Base-by-base conservation (phyloP, 1,140 invertebrate species). In the Ectropis grisescens region DNA sequence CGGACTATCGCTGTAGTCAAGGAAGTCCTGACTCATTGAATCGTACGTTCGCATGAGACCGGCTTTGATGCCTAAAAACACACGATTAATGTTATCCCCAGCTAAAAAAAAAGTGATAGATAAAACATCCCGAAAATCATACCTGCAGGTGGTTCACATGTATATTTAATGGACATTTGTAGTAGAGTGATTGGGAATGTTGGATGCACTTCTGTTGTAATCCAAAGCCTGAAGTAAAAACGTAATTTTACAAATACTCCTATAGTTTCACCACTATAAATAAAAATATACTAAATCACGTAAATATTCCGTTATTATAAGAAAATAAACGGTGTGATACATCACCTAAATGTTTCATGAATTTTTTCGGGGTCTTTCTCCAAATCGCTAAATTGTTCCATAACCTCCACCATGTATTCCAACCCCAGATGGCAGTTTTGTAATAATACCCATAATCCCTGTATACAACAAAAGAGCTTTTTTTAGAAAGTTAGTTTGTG, bases 391-490 rank as follows among this genome's bases (percentile, higher is more conserved):
- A 91, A 74, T 4, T 85, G 85, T 28, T 90, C 82, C 48, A 91
- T 86, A n/a, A 96, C 69, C 82, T 97, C 95, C 19, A 87, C 80
- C 90, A 96, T 95, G 58, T 94, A 97, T 10, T 92, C 92, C 10
- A 97, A 81, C 13, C 92, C 93, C 30, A 97, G 85, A 64, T 97
- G 95, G 62, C 94, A 96, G 69, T 97, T 97, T 85, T 97, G 95
- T 12, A 95, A 84, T 7, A 97, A 68, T 1, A 91, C 87, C 93
- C 93, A 95, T 26, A 88, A 82, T 4, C 93, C 93, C 82, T 89
- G 29, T 27, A 9, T 6, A 27, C 11, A 27, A n/a, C n/a, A n/a
- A n/a, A n/a, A n/a, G n/a, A n/a, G n/a, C n/a, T n/a, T 1, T 33
- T 23, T 34, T 34, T n/a, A 24, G 16, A 29, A 31, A 43, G n/a